Base-by-base conservation (phyloP, 2,888 invertebrate genomes). In the Eupithecia exiguata region DNA sequence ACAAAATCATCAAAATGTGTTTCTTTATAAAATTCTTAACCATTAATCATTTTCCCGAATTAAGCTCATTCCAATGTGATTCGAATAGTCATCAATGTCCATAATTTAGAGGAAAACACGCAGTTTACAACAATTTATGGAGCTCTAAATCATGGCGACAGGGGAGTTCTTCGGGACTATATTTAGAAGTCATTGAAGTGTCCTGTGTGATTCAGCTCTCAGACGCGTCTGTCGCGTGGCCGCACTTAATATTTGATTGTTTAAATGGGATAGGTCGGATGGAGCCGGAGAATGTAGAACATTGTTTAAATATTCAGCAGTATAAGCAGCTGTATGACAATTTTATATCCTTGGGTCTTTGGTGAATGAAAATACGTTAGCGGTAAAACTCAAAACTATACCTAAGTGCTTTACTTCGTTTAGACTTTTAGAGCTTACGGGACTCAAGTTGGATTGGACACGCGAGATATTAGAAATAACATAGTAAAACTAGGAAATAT, bases 111-210 rank as follows among this genome's bases (percentile, higher is more conserved):
- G 49, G 70, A 77, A 77, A 75, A 83, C 81, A 81, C 61, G 78
- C 76, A 78, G 82, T 83, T 83, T 79, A 75, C 66, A 78, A 83
- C 82, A 82, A 80, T 84, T 87, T 84, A 87, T 82, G 76, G 79
- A 73, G 80, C 81, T 79, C 77, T 86, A 84, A 87, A 87, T 87
- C 87, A 86, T 79, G 63, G 81, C 77, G 73, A 74, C 79, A 79
- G 80, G 80, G 78, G 80, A 82, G 79, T 79, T 78, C 77, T 81
- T 81, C 82, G 77, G 81, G 83, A 76, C 72, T 86, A 87, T 86
- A 82, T 86, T 82, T 86, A 84, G 85, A 83, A 75, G 79, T 70
- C 78, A 84, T 82, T 84, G 80, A 83, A 83, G 79, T 82, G 85
- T 84, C 82, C 83, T 83, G 84, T 71, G 81, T 81, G 81, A 84